Conservation (phyloP, 2,888 invertebrate species). For the Ophioninae sp. region DNA sequence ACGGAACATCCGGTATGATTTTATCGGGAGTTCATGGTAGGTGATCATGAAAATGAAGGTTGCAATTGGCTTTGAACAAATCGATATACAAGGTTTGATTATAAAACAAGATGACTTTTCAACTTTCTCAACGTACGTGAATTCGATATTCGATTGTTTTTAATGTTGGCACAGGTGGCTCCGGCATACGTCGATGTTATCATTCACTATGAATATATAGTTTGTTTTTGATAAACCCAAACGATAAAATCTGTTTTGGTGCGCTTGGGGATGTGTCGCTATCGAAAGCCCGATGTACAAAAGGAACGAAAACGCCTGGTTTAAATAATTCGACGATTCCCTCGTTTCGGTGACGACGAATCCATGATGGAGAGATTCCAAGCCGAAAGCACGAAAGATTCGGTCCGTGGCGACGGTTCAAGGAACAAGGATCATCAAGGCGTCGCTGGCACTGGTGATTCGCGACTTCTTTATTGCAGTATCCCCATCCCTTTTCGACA, state of each 20-base stretch:
- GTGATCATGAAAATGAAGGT: not conserved
- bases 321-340: not conserved
- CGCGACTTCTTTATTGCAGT: conserved; percentile 75
- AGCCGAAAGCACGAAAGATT: conserved; percentile 4
- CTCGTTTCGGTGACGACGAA: conserved; percentile 22
- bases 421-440: conserved; percentile 47
- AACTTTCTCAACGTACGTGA: too few relatives aligned
- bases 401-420: conserved; percentile 13
- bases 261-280: too few relatives aligned
- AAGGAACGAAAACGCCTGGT: not conserved
- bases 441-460: conserved; percentile 67
- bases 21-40: not conserved
- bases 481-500: conserved; percentile 51
- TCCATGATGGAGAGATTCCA: conserved; percentile 32
- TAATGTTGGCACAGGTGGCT: too few relatives aligned
- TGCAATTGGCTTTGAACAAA: not conserved
- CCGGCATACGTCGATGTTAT: too few relatives aligned
- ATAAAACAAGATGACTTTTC: too few relatives aligned
- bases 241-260: too few relatives aligned
- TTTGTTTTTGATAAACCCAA: too few relatives aligned
- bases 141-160: too few relatives aligned
- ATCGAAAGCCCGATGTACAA: too few relatives aligned
- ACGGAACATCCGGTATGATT: not conserved
- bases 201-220: too few relatives aligned
- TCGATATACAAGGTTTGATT: not conserved